Conservation (phyloP, 2,888 invertebrate species). For the Alcis repandata region DNA sequence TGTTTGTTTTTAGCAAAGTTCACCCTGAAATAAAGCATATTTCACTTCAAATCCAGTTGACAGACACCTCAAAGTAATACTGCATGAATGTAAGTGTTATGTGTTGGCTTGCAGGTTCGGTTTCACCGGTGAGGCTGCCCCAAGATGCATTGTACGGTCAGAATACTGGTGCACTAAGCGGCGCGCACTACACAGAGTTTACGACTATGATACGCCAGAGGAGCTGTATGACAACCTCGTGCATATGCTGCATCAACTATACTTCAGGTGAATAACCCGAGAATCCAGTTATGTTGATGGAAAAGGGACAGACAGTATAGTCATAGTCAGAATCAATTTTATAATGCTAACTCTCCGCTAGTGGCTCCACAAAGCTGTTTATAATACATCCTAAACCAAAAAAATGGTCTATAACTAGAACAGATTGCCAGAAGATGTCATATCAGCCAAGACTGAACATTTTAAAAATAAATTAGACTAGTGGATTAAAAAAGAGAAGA, state of each 20-base stretch:
- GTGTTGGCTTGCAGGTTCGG: constrained; percentile 89
- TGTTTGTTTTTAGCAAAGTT: background rate
- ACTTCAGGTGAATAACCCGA: constrained; percentile 91
- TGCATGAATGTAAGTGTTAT: background rate
- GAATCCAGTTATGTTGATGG: background rate
- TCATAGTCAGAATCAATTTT: too few relatives aligned
- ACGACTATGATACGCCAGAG: constrained; percentile 88
- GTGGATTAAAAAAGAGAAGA: too few relatives aligned
- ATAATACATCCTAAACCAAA: too few relatives aligned
- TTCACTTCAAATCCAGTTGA: too few relatives aligned
- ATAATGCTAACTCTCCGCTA: too few relatives aligned
- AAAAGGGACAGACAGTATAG: too few relatives aligned
- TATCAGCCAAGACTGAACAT: too few relatives aligned
- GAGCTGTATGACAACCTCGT: constrained; percentile 95
- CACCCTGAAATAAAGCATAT: constrained; percentile 10
- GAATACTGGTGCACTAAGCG: constrained; percentile 90
- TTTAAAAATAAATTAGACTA: too few relatives aligned
- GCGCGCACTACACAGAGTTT: constrained; percentile 87
- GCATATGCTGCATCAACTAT: constrained; percentile 94
- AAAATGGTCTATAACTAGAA: too few relatives aligned
- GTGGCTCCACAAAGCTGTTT: too few relatives aligned
- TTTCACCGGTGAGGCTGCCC: constrained; percentile 95
- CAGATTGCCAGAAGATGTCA: too few relatives aligned
- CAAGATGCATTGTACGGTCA: constrained; percentile 94
- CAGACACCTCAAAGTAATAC: too few relatives aligned